A percentile compares a stretch with the other conserved stretches of the same genome.
phyloP scores from a whole-genome alignment of 2,113 vertebrate species.

The Arothron firmamentum region DNA sequence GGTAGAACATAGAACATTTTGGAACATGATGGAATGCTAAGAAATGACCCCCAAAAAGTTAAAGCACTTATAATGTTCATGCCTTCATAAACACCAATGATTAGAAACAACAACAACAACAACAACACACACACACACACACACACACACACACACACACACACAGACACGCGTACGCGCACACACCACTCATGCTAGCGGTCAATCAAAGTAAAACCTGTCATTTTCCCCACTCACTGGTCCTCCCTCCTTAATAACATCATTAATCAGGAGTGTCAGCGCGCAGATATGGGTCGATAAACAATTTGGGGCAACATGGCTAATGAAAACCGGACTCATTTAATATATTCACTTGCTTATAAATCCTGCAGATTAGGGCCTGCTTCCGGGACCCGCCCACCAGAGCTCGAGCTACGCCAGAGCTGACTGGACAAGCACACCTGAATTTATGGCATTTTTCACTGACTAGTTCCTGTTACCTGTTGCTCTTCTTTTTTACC shows the following conservation, averaged over 20 bases:
- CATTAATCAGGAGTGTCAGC: constrained; percentile 68
- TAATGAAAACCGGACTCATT: constrained; percentile 66
- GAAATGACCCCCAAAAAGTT: too few relatives aligned
- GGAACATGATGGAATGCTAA: too few relatives aligned
- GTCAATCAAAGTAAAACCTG: constrained; percentile 52
- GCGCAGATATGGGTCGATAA: constrained; percentile 71
- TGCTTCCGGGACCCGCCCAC: constrained; percentile 27
- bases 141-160: constrained; percentile 17
- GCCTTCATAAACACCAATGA: not conserved
- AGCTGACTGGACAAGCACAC: too few relatives aligned
- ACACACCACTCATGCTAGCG: constrained; percentile 28
- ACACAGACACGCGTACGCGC: constrained; percentile 22
- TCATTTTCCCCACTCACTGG: constrained; percentile 46
- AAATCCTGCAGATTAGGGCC: constrained; percentile 51
- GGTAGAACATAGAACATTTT: too few relatives aligned
- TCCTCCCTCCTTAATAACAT: constrained; percentile 67
- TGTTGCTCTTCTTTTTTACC: too few relatives aligned
- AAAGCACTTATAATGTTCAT: not conserved
- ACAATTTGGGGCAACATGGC: constrained; percentile 72
- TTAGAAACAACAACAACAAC: not conserved
- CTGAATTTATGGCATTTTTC: too few relatives aligned
- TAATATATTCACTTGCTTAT: constrained; percentile 67
- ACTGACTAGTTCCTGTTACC: too few relatives aligned
- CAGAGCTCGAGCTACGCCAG: not conserved
- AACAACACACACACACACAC: constrained; percentile 23